phyloP scores from a whole-genome alignment of 1,140 invertebrate genomes.

The Drosophila tropicalis region DNA sequence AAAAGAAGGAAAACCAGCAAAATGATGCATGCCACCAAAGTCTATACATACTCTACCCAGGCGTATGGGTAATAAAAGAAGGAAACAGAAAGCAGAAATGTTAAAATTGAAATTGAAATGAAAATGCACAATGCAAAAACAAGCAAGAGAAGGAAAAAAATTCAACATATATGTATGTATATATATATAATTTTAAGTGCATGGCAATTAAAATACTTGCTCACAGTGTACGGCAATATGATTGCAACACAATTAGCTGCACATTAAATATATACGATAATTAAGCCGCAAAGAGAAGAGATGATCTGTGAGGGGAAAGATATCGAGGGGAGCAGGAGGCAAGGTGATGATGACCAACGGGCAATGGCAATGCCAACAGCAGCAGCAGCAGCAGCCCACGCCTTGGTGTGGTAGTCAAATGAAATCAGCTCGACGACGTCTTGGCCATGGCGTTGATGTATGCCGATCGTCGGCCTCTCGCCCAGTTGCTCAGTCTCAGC shows the following conservation, averaged over 20 bases:
- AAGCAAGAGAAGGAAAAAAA: conserved; percentile 19
- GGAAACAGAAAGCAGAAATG: conserved; percentile 53
- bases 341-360: conserved; percentile 68
- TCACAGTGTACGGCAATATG: conserved; percentile 63
- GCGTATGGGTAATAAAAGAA: conserved; percentile 73
- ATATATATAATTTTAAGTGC: conserved; percentile 64
- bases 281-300: conserved; percentile 63
- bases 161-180: conserved; percentile 23
- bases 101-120: conserved; percentile 55
- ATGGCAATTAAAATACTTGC: conserved; percentile 71
- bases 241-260: conserved; percentile 83
- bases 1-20: conserved; percentile 2
- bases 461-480: conserved; percentile 2
- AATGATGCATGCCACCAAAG: conserved; percentile 1
- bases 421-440: conserved; percentile 77
- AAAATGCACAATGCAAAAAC: conserved; percentile 52
- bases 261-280: conserved; percentile 82
- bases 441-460: conserved; percentile 55
- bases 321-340: conserved; percentile 6
- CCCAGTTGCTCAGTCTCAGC: conserved; percentile 31
- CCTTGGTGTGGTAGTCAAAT: conserved; percentile 73
- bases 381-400: conserved; percentile 51
- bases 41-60: conserved; percentile 41
- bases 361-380: conserved; percentile 37
- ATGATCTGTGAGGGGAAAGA: neutral